phyloP scores from a whole-genome alignment of 2,797 vertebrate genomes.

The Sphenopsis melanotis region DNA sequence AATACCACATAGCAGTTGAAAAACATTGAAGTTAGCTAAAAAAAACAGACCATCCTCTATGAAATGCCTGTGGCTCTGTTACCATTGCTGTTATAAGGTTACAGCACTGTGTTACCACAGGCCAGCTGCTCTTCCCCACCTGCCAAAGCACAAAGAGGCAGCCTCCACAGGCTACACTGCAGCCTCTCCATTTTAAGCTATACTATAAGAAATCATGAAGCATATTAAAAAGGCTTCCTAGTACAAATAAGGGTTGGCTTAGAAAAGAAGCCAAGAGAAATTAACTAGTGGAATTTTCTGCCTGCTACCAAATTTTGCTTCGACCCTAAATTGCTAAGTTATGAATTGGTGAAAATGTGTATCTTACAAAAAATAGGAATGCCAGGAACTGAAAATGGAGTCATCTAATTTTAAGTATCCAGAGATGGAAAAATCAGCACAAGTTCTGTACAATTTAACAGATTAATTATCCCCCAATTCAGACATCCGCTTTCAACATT shows the following conservation, averaged over 20 bases:
- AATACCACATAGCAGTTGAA: neutral
- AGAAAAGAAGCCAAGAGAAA: conserved; percentile 22
- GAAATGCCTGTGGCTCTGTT: neutral
- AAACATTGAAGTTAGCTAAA: neutral
- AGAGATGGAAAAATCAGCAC: neutral
- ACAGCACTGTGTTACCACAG: neutral
- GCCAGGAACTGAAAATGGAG: neutral
- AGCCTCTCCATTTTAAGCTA: neutral
- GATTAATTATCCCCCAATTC: neutral
- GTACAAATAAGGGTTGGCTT: neutral
- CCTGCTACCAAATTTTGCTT: neutral
- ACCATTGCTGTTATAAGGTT: neutral
- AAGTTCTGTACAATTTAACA: neutral
- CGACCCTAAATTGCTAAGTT: neutral
- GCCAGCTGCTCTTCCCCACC: neutral
- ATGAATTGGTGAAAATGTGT: neutral
- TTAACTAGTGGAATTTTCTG: conserved; percentile 7
- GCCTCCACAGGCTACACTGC: neutral
- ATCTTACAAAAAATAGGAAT: neutral
- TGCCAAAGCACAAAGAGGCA: neutral
- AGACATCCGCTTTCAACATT: neutral
- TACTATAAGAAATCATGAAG: neutral
- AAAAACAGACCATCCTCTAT: neutral
- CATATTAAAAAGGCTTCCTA: neutral
- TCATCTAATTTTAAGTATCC: neutral